phyloP scores from a whole-genome alignment of 2,113 vertebrate species.

The Echinops telfairi region DNA sequence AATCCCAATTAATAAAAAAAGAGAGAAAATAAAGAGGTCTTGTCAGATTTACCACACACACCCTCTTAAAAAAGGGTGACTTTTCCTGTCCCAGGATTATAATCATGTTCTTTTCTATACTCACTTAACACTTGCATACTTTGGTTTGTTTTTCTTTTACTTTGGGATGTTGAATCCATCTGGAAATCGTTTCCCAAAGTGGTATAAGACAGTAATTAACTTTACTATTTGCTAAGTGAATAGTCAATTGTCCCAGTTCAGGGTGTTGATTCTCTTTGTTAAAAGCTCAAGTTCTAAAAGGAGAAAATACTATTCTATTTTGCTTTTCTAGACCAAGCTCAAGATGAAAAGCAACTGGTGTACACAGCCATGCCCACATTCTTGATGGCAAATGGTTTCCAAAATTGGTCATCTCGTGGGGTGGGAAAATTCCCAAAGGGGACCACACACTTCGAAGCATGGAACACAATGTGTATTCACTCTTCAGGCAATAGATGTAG shows the following conservation, averaged over 20 bases:
- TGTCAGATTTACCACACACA: too few species aligned
- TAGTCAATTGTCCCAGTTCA: background rate
- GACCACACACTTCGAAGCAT: background rate
- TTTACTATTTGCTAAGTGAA: constrained; percentile 1
- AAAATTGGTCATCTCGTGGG: too few species aligned
- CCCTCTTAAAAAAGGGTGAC: too few species aligned
- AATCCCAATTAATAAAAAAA: too few species aligned
- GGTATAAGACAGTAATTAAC: background rate
- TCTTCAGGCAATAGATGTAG: background rate
- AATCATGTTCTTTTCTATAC: background rate
- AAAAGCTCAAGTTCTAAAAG: background rate
- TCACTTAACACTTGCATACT: background rate
- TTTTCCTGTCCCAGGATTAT: constrained; percentile 16
- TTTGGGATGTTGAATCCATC: constrained; percentile 8
- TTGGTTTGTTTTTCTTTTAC: constrained; percentile 17
- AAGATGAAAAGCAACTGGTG: background rate
- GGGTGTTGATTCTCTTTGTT: background rate
- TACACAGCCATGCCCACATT: background rate
- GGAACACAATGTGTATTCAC: background rate
- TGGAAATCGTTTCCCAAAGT: constrained; percentile 56
- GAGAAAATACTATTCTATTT: background rate
- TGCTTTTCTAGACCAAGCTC: background rate
- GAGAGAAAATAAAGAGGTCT: too few species aligned
- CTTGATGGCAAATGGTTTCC: background rate
- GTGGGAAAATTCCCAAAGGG: background rate